Evolutionary conservation across 2,888 invertebrate genomes (phyloP), one percentile per base, ranked within the genome.

Genomic region (Lasioglossum calceatum): DNA sequence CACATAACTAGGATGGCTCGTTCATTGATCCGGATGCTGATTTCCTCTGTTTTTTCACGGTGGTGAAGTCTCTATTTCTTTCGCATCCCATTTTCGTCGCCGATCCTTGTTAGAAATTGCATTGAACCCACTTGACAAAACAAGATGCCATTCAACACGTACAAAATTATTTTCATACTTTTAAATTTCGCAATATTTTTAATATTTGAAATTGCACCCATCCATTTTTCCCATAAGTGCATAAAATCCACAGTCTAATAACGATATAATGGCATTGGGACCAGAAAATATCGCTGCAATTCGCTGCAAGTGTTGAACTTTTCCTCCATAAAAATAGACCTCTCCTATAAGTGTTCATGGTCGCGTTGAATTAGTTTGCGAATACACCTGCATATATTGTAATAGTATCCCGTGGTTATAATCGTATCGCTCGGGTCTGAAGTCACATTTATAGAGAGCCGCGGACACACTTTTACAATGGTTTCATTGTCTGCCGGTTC

Each of bases 1-100:
- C 88, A 91, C 90, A 89, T 92, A 92, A 92, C 92, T 77, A 77
- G 84, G 82, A 77, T 64, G 77, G 77, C 64, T 86, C 81, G 82
- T 80, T 84, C 82, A 74, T 77, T 75, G 89, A 90, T 90, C 84
- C 77, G 77, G 74, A 84, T 74, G 27, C 81, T 77, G 79, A 82
- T 73, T 75, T 64, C 81, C 70, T 84, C 47, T 76, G 77, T 84
- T 71, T 83, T 70, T 36, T 50, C 72, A 39, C 58, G 39, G 61
- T n/a, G n/a, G 44, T 39, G 39, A 47, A 72, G 39, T n/a, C 27
- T 47, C 27, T 19, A 72, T 50, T 44, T 71, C 42, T 67, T 44
- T 27, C 14, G 42, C 32, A 47, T 70, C 44, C 70, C 39, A 27
- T 16, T 27, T 1, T 27, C 42, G 71, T 27, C 39, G 50, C 7